Conservation (phyloP, 2,113 vertebrate species). For the Albula glossodonta region DNA sequence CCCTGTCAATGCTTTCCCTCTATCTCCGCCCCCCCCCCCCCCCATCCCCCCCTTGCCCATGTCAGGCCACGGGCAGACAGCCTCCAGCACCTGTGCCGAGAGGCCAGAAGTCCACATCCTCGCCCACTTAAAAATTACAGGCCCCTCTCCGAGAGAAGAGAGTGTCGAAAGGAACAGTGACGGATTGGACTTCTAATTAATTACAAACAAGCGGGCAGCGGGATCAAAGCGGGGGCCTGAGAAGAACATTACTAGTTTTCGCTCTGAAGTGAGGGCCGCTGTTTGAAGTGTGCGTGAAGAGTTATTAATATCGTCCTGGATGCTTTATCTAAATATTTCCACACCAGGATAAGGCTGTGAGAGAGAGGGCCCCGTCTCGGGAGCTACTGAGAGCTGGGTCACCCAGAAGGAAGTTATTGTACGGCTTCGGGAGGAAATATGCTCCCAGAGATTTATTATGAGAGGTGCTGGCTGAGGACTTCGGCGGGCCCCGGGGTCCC, state of each 20-base stretch:
- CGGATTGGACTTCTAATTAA: constrained; percentile 71
- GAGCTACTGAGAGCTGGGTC: not conserved
- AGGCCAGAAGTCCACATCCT: constrained; percentile 10
- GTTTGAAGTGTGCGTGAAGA: constrained; percentile 66
- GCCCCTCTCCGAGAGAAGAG: constrained; percentile 36
- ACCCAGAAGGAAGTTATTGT: not conserved
- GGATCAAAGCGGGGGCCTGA: constrained; percentile 73
- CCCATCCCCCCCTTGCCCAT: not conserved
- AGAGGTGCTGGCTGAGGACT: not conserved
- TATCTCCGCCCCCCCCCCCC: not conserved
- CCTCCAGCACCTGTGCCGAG: not conserved
- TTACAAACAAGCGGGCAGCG: constrained; percentile 75
- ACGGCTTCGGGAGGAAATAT: not conserved
- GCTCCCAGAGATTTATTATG: constrained; percentile 1
- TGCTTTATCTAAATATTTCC: constrained; percentile 80
- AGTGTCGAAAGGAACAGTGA: constrained; percentile 55
- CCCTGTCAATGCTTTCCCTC: not conserved
- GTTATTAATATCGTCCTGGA: constrained; percentile 64
- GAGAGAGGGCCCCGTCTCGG: not conserved
- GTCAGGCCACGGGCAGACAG: not conserved
- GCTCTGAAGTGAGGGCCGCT: constrained; percentile 49
- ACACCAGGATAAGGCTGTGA: constrained; percentile 62
- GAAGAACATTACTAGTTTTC: constrained; percentile 53
- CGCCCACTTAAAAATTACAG: constrained; percentile 35
- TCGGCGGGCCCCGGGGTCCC: not conserved